Conservation (phyloP, 2,113 vertebrate species). For the Syrmaticus mikado region DNA sequence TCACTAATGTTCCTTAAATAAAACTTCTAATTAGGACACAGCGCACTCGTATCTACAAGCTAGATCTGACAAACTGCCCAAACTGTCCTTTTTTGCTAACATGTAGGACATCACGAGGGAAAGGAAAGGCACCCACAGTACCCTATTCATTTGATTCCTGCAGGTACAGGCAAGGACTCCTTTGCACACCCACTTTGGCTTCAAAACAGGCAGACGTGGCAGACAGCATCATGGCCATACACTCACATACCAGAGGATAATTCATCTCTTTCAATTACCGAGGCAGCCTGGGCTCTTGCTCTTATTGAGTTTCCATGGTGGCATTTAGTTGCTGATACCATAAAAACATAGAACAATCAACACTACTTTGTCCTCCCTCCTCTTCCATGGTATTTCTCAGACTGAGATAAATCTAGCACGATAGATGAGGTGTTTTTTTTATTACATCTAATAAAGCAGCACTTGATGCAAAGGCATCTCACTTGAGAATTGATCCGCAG, state of each 20-base stretch:
- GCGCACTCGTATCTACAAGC: background rate
- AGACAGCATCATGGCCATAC: background rate
- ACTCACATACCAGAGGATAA: background rate
- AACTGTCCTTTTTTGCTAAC: background rate
- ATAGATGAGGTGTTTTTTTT: background rate
- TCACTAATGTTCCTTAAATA: conserved; percentile 35
- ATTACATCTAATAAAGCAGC: conserved; percentile 6
- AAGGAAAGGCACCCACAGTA: background rate
- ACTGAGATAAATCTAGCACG: background rate
- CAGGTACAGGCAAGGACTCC: background rate
- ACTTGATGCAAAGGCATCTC: background rate
- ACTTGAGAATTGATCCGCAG: conserved; percentile 9
- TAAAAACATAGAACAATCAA: background rate
- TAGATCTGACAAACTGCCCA: background rate
- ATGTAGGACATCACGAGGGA: background rate
- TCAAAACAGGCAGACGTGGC: background rate
- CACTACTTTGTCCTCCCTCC: background rate
- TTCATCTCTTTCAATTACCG: background rate
- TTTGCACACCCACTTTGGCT: rapidly evolving
- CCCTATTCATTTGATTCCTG: background rate
- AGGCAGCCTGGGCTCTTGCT: background rate
- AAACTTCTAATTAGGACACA: conserved; percentile 50
- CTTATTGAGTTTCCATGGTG: background rate
- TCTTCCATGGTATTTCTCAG: background rate
- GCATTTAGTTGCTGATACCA: background rate